A percentile compares a stretch with the other conserved stretches of the same genome.
These are phyloP conservation scores for Pygathrix nemaeus DNA, from an alignment of 2,113 vertebrate genomes.

Conservation along the genomic window DNA sequence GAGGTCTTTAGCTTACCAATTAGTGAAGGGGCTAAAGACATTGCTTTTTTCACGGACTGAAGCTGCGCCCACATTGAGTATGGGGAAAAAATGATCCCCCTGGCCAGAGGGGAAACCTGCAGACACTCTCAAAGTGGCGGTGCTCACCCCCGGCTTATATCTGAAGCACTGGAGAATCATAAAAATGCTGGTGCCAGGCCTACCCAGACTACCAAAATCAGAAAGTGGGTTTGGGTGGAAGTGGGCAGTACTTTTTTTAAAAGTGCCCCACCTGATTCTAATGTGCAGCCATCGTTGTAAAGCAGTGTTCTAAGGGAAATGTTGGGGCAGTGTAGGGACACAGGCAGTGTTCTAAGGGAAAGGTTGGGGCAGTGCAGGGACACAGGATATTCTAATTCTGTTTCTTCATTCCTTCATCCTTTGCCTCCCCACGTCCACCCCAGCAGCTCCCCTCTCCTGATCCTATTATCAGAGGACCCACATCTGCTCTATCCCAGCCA, in stretches of 20 bases:
- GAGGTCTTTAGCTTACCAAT: constrained; percentile 50
- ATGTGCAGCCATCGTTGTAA: not conserved
- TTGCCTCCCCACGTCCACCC: not conserved
- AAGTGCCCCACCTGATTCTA: not conserved
- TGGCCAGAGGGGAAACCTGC: not conserved
- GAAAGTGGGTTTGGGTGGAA: not conserved
- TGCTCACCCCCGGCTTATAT: not conserved
- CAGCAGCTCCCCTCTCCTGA: not conserved
- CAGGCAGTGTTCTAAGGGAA: not conserved
- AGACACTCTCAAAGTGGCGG: not conserved
- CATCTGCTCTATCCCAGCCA: not conserved
- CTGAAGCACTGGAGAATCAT: not conserved
- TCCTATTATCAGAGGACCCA: not conserved
- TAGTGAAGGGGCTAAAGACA: constrained; percentile 72
- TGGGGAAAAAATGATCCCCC: constrained; percentile 55
- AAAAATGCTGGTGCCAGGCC: not conserved
- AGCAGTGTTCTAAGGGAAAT: not conserved
- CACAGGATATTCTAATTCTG: not conserved
- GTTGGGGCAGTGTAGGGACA: not conserved
- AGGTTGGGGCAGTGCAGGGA: not conserved
- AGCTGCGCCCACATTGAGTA: not conserved
- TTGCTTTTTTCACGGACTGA: constrained; percentile 14
- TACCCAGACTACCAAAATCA: not conserved
- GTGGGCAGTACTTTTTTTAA: not conserved
- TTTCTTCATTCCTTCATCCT: not conserved